Percentiles rank a stretch among this genome's conserved stretches.
These are phyloP conservation scores for Fragum fragum DNA, from an alignment of 2,888 invertebrate species.

Conservation along the genomic window DNA sequence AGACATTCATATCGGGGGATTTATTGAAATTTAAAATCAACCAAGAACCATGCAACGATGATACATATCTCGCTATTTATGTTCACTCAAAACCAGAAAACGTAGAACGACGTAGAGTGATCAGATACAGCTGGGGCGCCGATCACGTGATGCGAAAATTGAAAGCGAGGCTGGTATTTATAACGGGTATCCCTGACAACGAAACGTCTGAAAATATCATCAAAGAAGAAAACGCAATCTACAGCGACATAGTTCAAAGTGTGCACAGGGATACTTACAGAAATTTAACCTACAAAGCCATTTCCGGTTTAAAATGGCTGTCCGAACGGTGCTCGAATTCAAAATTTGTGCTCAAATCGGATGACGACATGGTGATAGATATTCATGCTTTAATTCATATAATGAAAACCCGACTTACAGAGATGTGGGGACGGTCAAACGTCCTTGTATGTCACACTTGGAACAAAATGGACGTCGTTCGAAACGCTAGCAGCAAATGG, in stretches of 20 bases:
- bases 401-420: constrained; percentile 38
- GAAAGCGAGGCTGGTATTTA: constrained; percentile 77
- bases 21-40: constrained; percentile 12
- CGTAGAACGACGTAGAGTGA: constrained; percentile 74
- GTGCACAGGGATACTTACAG: constrained; percentile 86
- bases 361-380: constrained; percentile 87
- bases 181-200: constrained; percentile 74
- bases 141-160: constrained; percentile 63
- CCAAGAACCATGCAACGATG: constrained; percentile 18
- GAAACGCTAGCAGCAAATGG: constrained; percentile 86
- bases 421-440: constrained; percentile 52
- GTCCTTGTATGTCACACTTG: constrained; percentile 82
- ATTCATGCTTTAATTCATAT: constrained; percentile 85
- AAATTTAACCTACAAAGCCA: constrained; percentile 87
- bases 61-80: constrained; percentile 75
- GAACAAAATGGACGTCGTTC: constrained; percentile 85
- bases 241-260: constrained; percentile 83
- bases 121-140: constrained; percentile 83
- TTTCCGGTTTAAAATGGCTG: constrained; percentile 86
- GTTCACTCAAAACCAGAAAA: constrained; percentile 83
- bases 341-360: constrained; percentile 85
- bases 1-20: constrained; percentile 15
- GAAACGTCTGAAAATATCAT: constrained; percentile 68
- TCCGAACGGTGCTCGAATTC: constrained; percentile 82
- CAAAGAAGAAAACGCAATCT: constrained; percentile 75